Conservation (phyloP, 2,113 vertebrate genomes). For the Hippocampus comes region DNA sequence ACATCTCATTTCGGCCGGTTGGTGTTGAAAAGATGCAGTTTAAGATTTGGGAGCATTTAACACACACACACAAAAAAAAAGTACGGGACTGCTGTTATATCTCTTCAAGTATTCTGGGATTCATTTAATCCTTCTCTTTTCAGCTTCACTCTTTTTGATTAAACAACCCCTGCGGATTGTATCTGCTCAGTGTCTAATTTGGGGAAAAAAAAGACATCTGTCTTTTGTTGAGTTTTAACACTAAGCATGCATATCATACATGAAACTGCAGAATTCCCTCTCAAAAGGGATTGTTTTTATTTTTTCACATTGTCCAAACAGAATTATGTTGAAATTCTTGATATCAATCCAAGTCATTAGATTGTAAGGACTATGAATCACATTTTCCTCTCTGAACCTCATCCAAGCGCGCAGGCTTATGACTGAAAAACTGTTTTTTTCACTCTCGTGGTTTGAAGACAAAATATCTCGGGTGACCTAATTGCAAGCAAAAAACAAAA, state of each 20-base stretch:
- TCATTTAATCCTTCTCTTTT: constrained; percentile 10
- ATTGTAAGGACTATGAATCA: constrained; percentile 38
- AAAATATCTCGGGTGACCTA: background rate
- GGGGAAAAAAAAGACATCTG: background rate
- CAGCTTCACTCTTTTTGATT: background rate
- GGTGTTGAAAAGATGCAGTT: constrained; percentile 4
- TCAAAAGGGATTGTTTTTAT: constrained; percentile 18
- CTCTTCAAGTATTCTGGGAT: constrained; percentile 25
- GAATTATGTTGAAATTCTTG: constrained; percentile 41
- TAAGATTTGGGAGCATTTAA: constrained; percentile 27
- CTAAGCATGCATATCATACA: background rate
- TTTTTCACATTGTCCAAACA: constrained; percentile 30
- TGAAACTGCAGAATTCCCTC: constrained; percentile 21
- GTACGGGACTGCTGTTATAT: constrained; percentile 13
- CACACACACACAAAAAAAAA: background rate
- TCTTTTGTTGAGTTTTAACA: background rate
- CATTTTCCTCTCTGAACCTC: constrained; percentile 33
- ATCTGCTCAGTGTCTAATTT: background rate
- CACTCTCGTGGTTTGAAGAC: background rate
- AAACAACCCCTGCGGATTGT: background rate
- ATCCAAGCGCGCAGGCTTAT: background rate
- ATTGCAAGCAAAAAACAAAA: background rate
- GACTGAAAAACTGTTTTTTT: background rate
- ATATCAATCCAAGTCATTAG: constrained; percentile 42
- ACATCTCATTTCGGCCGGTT: background rate